Conservation (phyloP, 2,888 invertebrate genomes). For the Agrilus cyanescens region DNA sequence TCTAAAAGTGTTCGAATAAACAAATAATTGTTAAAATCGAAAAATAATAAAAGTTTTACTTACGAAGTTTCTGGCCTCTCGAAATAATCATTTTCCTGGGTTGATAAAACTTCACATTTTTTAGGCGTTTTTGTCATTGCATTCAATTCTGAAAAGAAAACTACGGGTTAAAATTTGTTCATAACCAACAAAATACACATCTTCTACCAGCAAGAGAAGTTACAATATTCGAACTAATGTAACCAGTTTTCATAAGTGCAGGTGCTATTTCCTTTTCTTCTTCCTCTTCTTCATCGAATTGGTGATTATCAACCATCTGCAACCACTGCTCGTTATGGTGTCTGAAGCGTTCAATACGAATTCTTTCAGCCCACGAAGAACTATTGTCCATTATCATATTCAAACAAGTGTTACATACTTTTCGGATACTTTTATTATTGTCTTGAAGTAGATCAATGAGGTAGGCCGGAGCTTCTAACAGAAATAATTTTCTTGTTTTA, state of each 20-base stretch:
- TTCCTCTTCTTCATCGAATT: slow-evolving; percentile 35
- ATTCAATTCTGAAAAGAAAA: slow-evolving; percentile 19
- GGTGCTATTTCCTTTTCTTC: slow-evolving; percentile 54
- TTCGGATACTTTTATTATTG: slow-evolving; percentile 85
- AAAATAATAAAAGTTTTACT: slow-evolving; percentile 4
- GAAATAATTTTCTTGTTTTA: no score
- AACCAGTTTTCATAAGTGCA: slow-evolving; percentile 64
- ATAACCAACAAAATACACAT: background rate
- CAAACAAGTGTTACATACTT: slow-evolving; percentile 89
- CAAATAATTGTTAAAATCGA: background rate
- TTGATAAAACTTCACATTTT: slow-evolving; percentile 26
- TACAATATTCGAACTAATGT: slow-evolving; percentile 33
- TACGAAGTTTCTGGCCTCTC: slow-evolving; percentile 24
- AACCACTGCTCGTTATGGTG: slow-evolving; percentile 98
- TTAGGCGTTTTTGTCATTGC: slow-evolving; percentile 22
- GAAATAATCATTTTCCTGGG: slow-evolving; percentile 29
- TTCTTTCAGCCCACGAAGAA: slow-evolving; percentile 85
- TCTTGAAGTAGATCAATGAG: slow-evolving; percentile 96
- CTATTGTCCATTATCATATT: slow-evolving; percentile 90
- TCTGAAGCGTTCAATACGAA: slow-evolving; percentile 90
- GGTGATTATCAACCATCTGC: slow-evolving; percentile 79
- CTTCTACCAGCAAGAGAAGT: slow-evolving; percentile 28
- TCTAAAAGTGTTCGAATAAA: slow-evolving; percentile 17
- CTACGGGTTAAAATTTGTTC: background rate
- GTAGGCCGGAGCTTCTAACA: slow-evolving; percentile 67